Percentiles rank a stretch among this genome's conserved stretches.
Evolutionary conservation across 2,113 vertebrate species (phyloP).

Genomic region (Chrysemys picta): DNA sequence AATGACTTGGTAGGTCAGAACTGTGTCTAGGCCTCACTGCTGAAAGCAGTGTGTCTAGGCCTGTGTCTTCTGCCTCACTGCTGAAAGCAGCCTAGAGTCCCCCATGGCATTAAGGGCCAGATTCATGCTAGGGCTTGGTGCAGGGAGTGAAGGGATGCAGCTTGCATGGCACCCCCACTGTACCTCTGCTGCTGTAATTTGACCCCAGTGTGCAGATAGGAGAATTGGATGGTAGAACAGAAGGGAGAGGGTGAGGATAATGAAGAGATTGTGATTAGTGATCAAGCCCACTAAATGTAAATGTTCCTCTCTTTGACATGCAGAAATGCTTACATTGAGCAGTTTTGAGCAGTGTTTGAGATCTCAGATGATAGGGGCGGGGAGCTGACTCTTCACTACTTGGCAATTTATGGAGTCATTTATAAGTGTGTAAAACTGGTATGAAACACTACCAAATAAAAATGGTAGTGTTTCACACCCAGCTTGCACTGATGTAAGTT

Average conservation of each 20-base stretch:
- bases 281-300: conserved; percentile 34
- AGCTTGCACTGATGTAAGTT: conserved; percentile 17
- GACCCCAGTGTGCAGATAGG: neutral
- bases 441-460: conserved; percentile 25
- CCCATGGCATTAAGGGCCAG: neutral
- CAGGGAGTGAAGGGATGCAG: neutral
- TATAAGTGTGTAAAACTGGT: neutral
- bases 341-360: conserved; percentile 56
- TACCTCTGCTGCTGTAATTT: neutral
- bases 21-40: neutral
- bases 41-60: neutral
- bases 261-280: conserved; percentile 23
- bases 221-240: neutral
- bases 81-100: fast-evolving
- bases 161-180: neutral
- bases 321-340: conserved; percentile 45
- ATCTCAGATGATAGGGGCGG: neutral
- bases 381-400: neutral
- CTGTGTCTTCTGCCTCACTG: neutral
- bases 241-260: neutral
- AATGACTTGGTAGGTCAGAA: neutral
- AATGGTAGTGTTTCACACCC: conserved; percentile 6
- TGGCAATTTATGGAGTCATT: conserved; percentile 28
- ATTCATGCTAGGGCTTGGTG: neutral
- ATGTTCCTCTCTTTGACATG: conserved; percentile 41